Base-by-base conservation (phyloP, 1,140 invertebrate genomes). In the Drosophila tropicalis region DNA sequence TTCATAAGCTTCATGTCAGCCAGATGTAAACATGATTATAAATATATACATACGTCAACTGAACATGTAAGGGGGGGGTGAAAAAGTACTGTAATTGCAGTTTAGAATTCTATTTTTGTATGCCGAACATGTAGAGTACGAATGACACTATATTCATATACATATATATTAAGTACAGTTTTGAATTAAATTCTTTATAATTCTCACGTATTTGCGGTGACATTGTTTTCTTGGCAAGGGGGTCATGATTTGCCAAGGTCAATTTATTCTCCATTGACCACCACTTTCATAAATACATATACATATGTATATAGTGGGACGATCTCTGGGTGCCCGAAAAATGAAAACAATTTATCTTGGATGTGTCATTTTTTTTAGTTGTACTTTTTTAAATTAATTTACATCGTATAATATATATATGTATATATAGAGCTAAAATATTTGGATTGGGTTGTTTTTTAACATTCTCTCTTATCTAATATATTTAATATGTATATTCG, bases 361-460 rank as follows among this genome's bases (percentile, higher is more conserved):
- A 62, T 57, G 78, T 56, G 78, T 56, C 29, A 39, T 69, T 66
- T 61, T 57, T 56, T 58, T 68, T 62, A 12, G 61, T 69, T 72
- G 55, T 85, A 69, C 74, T 76, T 76, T 29, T 82, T 84, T 77
- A 72, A 87, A 83, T 76, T 66, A 87, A 61, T 79, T 71, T 86
- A 87, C 71, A 82, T 72, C 17, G 19, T 51, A 22, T 12, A 51
- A 78, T 72, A 71, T 36, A 69, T 36, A 69, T 70, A 61, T 79
- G 70, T 66, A 67, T 83, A 47, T 61, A 51, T 74, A 39, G 54
- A 66, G 57, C 36, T 75, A 39, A 63, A 69, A 68, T 72, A 76
- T 68, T 72, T 72, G 54, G 40, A 66, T 54, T 71, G 51, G 68
- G 68, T 73, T 34, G 6, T 54, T 29, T 64, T 29, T 44, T 51